Evolutionary conservation across 2,888 invertebrate species (phyloP).

Genomic region (Creontiades dilutus): DNA sequence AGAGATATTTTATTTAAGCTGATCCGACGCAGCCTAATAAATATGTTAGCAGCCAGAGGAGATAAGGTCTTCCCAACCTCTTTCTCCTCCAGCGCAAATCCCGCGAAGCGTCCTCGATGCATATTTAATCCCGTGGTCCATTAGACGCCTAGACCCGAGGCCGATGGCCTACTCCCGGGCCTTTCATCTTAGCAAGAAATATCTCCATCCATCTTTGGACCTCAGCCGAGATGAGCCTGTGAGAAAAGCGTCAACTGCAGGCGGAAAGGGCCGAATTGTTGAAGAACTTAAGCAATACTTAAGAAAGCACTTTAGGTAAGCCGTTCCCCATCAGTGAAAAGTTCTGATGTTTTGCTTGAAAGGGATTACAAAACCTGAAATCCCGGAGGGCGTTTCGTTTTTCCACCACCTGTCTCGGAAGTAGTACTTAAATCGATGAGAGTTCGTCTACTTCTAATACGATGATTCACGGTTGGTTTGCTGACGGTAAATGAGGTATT

Average conservation of each 20-base stretch:
- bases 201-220: conserved; percentile 48
- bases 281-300: conserved; percentile 59
- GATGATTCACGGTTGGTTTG: too few species aligned
- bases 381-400: neutral
- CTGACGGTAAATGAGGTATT: too few species aligned
- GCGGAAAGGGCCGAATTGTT: conserved; percentile 43
- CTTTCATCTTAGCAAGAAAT: neutral
- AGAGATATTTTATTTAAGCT: conserved; percentile 7
- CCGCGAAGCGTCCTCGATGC: conserved; percentile 51
- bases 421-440: neutral
- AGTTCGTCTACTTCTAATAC: neutral
- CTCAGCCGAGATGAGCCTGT: conserved; percentile 40
- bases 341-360: conserved; percentile 55
- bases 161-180: conserved; percentile 13
- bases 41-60: conserved; percentile 38
- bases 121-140: conserved; percentile 60
- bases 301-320: conserved; percentile 63
- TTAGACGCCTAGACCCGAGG: conserved; percentile 54
- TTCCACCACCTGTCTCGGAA: neutral
- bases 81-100: conserved; percentile 22
- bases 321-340: conserved; percentile 54
- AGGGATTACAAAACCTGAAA: conserved; percentile 18
- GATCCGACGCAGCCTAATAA: conserved; percentile 32
- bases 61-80: neutral
- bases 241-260: conserved; percentile 48